Base-by-base conservation (phyloP, 2,888 invertebrate genomes). In the Callimorpha dominula region DNA sequence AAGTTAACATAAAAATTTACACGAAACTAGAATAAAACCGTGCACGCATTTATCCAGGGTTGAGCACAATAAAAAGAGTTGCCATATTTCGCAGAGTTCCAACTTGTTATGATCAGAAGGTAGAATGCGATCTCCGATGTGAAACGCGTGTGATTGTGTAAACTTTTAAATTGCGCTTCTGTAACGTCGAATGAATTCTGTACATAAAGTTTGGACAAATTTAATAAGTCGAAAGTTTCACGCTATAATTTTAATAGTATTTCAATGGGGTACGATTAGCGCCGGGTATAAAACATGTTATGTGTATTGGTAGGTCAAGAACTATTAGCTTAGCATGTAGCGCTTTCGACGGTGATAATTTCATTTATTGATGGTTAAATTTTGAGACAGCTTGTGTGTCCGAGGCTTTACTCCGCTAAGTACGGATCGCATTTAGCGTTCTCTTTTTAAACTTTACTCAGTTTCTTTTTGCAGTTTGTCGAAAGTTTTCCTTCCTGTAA, bases 401-500 rank as follows among this genome's bases (percentile, higher is more conserved):
- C 76, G 65, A 68, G 68, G 60, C 81, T 86, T 85, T 85, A 83
- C 82, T 78, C 83, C 83, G 85, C 92, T 93, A 91, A 94, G 91
- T 91, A 92, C 87, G 87, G 86, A 87, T 88, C 89, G 91, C 93
- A 92, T 94, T 95, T 94, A 94, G 92, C 92, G 91, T 93, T 91
- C 89, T 90, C 90, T 92, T 94, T 93, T 93, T 92, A 93, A 95
- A 95, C 91, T 94, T 92, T 84, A 84, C 84, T 91, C 87, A 86
- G 91, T 91, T 92, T 93, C 93, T 94, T 95, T 94, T 92, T 93
- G 90, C 93, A 93, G 92, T 94, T 94, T 88, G 90, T 88, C 87
- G 88, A 93, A 94, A 94, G 91, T 94, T 95, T 89, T 86, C 91
- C 90, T 91, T 92, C 90, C 94, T 94, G 95, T 94, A 94, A 95